These are phyloP conservation scores for Elaphurus davidianus DNA, from an alignment of 2,113 vertebrate genomes.

Conservation along the genomic window DNA sequence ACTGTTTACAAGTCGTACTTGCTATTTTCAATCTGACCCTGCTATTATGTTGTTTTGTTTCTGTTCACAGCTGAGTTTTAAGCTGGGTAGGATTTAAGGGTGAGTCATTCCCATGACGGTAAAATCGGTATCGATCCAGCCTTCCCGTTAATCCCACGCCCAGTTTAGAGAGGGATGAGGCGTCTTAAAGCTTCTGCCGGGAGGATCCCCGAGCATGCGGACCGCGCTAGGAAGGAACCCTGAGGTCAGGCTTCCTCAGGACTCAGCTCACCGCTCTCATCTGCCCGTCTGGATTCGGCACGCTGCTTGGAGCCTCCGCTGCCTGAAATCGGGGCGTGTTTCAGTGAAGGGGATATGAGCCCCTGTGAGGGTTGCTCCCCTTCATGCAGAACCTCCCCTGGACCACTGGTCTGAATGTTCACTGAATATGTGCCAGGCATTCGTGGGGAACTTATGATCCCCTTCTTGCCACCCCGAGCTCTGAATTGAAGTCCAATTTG, in stretches of 20 bases:
- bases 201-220: slow-evolving; percentile 17
- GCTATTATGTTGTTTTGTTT: slow-evolving; percentile 70
- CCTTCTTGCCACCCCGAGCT: neutral
- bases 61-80: slow-evolving; percentile 74
- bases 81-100: slow-evolving; percentile 70
- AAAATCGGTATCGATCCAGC: slow-evolving; percentile 77
- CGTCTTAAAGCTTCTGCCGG: slow-evolving; percentile 49
- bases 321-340: neutral
- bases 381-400: no score
- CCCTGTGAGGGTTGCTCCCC: neutral
- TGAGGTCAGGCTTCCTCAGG: slow-evolving; percentile 32
- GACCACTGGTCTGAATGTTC: neutral
- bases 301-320: neutral
- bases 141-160: slow-evolving; percentile 78
- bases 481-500: neutral
- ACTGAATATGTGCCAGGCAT: neutral
- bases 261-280: neutral
- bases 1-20: slow-evolving; percentile 55
- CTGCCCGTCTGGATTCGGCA: neutral
- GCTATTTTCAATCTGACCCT: slow-evolving; percentile 72
- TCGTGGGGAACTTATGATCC: neutral
- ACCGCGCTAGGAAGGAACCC: neutral
- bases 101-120: slow-evolving; percentile 77
- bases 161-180: slow-evolving; percentile 72
- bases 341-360: neutral